Conservation (phyloP, 2,113 vertebrate species). For the Labeo catla region DNA sequence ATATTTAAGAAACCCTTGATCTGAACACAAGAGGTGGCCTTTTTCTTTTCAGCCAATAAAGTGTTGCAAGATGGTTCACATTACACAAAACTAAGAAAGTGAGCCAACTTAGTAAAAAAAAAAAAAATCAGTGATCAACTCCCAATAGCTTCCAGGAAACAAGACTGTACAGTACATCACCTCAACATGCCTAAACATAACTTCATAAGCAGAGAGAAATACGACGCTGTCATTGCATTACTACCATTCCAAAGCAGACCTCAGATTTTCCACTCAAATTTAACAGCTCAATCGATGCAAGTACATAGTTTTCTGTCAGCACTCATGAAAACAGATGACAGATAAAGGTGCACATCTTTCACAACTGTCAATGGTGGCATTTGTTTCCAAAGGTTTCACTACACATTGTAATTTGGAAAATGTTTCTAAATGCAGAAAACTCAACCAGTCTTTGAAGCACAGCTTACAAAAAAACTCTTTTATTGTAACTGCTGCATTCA, state of each 20-base stretch:
- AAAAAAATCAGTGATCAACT: neutral
- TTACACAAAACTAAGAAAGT: neutral
- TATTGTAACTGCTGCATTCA: constrained; percentile 30
- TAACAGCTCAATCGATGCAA: neutral
- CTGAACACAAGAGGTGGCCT: neutral
- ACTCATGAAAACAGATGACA: constrained; percentile 1
- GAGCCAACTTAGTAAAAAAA: neutral
- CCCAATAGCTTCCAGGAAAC: neutral
- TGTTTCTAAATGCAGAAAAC: neutral
- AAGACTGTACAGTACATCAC: neutral
- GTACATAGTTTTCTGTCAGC: neutral
- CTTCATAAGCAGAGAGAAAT: neutral
- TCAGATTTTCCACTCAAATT: neutral
- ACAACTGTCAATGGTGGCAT: neutral
- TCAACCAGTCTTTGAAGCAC: neutral
- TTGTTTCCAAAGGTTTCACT: neutral
- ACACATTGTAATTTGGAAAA: neutral
- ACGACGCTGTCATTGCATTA: neutral
- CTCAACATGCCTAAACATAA: constrained; percentile 22
- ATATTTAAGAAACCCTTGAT: neutral
- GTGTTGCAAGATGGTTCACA: neutral
- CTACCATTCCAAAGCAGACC: constrained; percentile 1
- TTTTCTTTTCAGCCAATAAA: neutral
- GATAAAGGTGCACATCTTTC: neutral
- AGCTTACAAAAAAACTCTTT: constrained; percentile 22